Base-by-base conservation (phyloP, 2,888 invertebrate genomes). In the Blastobasis adustella region DNA sequence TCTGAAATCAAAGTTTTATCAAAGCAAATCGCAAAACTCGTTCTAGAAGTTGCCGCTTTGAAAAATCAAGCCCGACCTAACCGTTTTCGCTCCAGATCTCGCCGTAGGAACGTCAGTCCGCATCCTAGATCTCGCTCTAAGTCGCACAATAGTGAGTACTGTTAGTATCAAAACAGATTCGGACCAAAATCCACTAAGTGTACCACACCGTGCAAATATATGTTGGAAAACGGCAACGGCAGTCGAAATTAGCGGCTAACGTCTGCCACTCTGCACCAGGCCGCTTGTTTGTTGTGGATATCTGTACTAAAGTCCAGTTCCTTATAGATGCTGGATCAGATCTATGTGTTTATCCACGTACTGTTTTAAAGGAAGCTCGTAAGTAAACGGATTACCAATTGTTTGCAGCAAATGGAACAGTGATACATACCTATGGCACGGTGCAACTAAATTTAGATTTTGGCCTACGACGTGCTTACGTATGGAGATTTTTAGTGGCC, bases 401-500 rank as follows among this genome's bases (percentile, higher is more conserved):
- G 36, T 23, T 36, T 8, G 48, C 48, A 8, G 48, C 48, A 40
- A 48, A 49, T n/a, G 49, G 49, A n/a, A 39, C 49, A 37, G 7
- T 38, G 4, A 49, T 49, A n/a, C 6, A 39, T 10, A 49, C 49
- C 2, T 49, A 49, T 10, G 44, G 44, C 6, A 9, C 10, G 5
- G 36, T 48, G 10, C 48, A 48, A 7, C 9, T 48, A 6, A 7
- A 48, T 6, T 42, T 49, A 5, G 37, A 49, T 10, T 51, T 8
- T 10, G 51, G 49, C 1, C 23, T 56, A 10, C 38, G 51, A 8
- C 43, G 47, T 8, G 43, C 23, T 23, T 68, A 65, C 39, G 41
- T 47, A 0, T 71, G 69, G 67, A 51, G 53, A 6, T 73, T 72
- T 53, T 51, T 64, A 51, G 46, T 58, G 49, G 43, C 49, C 55